A percentile compares a stretch with the other conserved stretches of the same genome.
Evolutionary conservation across 1,140 invertebrate species (phyloP).

Genomic region (Eumaeus atala): DNA sequence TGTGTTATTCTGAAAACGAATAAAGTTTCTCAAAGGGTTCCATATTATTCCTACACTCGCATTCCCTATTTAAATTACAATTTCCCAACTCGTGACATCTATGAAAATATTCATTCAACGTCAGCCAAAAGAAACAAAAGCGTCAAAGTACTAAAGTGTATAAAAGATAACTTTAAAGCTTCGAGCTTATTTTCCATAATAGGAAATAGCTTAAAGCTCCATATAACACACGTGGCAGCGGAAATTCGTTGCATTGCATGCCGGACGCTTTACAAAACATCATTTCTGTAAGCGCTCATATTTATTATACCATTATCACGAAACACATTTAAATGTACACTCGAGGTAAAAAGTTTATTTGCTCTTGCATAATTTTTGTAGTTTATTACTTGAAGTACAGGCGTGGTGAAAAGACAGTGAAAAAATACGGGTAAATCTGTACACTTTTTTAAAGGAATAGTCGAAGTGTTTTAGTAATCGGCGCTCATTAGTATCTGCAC

Average conservation of each 20-base stretch:
- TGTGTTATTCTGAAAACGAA: too few relatives aligned
- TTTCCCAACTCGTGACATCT: too few relatives aligned
- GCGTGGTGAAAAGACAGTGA: too few relatives aligned
- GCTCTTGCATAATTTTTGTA: not conserved
- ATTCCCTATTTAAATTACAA: not conserved
- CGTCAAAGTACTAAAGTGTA: too few relatives aligned
- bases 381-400: too few relatives aligned
- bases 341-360: conserved; percentile 9
- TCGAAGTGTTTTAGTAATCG: too few relatives aligned
- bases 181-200: not conserved
- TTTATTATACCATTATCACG: conserved; percentile 33
- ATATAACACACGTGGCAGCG: conserved; percentile 12
- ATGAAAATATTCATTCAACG: too few relatives aligned
- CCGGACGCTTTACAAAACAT: conserved; percentile 28
- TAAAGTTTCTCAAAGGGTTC: too few relatives aligned
- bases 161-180: not conserved
- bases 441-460: too few relatives aligned
- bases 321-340: conserved; percentile 29
- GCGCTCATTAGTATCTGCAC: too few relatives aligned
- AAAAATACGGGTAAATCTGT: too few relatives aligned
- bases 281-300: conserved; percentile 29
- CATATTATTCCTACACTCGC: not conserved
- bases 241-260: conserved; percentile 27
- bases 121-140: too few relatives aligned
- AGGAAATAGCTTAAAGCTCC: conserved; percentile 1